Base-by-base conservation (phyloP, 2,113 vertebrate genomes). In the Morphnarchus princeps region DNA sequence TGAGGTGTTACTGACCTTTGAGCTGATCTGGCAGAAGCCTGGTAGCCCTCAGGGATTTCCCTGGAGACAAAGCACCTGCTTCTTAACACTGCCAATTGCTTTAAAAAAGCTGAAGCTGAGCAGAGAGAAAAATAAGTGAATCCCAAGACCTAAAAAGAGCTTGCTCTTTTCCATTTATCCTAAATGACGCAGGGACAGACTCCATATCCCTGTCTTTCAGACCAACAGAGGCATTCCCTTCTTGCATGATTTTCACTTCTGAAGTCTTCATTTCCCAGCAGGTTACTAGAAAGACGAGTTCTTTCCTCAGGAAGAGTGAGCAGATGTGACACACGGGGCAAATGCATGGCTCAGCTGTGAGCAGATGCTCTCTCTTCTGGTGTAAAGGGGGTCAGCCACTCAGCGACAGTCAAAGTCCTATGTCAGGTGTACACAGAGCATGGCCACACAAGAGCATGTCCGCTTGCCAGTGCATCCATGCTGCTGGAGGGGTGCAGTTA, bases 381-480 rank as follows among this genome's bases (percentile, higher is more conserved):
- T 43, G 42, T 66, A 3, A 15, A 58, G 38, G 36, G 15, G 7
- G 9, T 45, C 3, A 1, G 10, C 59, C 2, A 3, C 52, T 66
- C 34, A 21, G n/a, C 28, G 13, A 2, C 42, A 12, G 52, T 34
- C 45, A 4, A 40, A 47, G 54, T 47, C 34, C 3, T 18, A 3
- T 8, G 7, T 52, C 21, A 6, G 69, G 31, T 40, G 13, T 2
- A 3, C 7, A 4, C 10, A 7, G 47, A 63, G 62, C 26, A 2
- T 3, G 21, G 42, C n/a, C 49, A 50, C 22, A 19, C 67, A 28
- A 52, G 26, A 54, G 52, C 52, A 31, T 5, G 19, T 47, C 34
- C 11, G 0, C 22, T n/a, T n/a, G 29, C 52, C 34, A 22, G 16
- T 2, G 28, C 17, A 3, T 24, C 89, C 4, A 0, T 26, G 43